phyloP scores from a whole-genome alignment of 2,888 invertebrate species.

The Leptarthrus brevirostris region DNA sequence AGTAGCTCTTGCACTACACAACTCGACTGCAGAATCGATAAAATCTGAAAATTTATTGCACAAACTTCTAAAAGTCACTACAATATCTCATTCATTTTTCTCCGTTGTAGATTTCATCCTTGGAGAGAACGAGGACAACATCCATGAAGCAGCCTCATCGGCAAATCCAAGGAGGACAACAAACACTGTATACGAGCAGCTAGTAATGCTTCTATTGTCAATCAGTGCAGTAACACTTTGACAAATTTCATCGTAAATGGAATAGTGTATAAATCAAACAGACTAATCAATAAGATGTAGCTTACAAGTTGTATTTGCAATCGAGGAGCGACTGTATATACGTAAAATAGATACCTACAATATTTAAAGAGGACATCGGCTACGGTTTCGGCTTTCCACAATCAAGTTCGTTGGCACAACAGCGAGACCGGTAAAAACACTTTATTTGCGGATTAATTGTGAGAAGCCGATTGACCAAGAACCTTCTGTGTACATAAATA shows the following conservation, averaged over 20 bases:
- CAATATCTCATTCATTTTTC: slow-evolving; percentile 47
- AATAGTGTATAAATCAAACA: slow-evolving; percentile 43
- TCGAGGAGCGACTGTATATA: slow-evolving; percentile 11
- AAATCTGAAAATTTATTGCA: slow-evolving; percentile 43
- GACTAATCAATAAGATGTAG: slow-evolving; percentile 43
- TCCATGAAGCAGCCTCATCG: slow-evolving; percentile 57
- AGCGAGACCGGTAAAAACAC: too few species aligned
- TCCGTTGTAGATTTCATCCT: slow-evolving; percentile 58
- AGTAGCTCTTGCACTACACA: slow-evolving; percentile 15
- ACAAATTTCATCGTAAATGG: slow-evolving; percentile 47
- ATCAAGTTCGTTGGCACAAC: too few species aligned
- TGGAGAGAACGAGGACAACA: slow-evolving; percentile 58
- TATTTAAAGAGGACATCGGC: slow-evolving; percentile 14
- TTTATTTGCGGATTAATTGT: not conserved
- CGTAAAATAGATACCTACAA: not conserved
- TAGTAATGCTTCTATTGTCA: slow-evolving; percentile 32
- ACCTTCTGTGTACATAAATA: slow-evolving; percentile 14
- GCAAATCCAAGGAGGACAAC: slow-evolving; percentile 51
- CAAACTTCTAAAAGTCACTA: slow-evolving; percentile 22
- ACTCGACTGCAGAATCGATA: slow-evolving; percentile 28
- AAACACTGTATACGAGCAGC: slow-evolving; percentile 3
- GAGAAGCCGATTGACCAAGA: not conserved
- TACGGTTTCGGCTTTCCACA: slow-evolving; percentile 36
- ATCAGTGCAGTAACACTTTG: slow-evolving; percentile 39
- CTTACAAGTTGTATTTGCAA: slow-evolving; percentile 34